Base-by-base conservation (phyloP, 2,888 invertebrate species). In the Melanargia galathea region DNA sequence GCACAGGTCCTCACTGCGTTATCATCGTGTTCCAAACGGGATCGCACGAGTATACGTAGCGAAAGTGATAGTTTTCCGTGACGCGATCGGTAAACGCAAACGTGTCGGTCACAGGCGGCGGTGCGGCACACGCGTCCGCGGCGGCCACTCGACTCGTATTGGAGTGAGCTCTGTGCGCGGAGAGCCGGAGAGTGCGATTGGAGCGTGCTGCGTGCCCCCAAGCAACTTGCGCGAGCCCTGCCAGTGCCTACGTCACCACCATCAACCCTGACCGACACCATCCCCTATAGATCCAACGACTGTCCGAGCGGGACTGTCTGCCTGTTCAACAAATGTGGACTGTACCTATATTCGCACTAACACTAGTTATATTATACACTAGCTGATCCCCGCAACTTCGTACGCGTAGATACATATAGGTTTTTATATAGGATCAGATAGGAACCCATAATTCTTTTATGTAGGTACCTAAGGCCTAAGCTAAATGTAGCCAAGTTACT, bases 41-140 rank as follows among this genome's bases (percentile, higher is more conserved):
- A 73, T 79, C 74, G 70, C n/a, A n/a, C n/a, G n/a, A n/a, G n/a
- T n/a, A n/a, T 72, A 68, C 73, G 68, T 76, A 79, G 76, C 79
- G 84, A 87, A 84, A 87, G 87, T 83, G 82, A 83, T 76, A 82
- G 82, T 84, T 79, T 79, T 77, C 76, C 71, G 75, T 77, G 73
- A 68, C 65, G 62, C 64, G 68, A 71, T 70, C 70, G 76, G 45
- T 30, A 26, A 49, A 26, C 52, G 79, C 77, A 76, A 79, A 82
- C 83, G 82, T 80, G 75, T 75, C 71, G 69, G 71, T 16, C 63
- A 69, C 65, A 52, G 57, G 62, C 38, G 48, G 43, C 70, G 78
- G 75, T 79, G 79, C 69, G 66, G 75, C 79, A 83, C 86, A 74
- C 76, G 83, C 80, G 80, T 78, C 78, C 86, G 77, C 85, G 79